Evolutionary conservation across 2,113 vertebrate genomes (phyloP), one percentile per base, ranked within the genome.

Genomic region (Corynorhinus townsendii): DNA sequence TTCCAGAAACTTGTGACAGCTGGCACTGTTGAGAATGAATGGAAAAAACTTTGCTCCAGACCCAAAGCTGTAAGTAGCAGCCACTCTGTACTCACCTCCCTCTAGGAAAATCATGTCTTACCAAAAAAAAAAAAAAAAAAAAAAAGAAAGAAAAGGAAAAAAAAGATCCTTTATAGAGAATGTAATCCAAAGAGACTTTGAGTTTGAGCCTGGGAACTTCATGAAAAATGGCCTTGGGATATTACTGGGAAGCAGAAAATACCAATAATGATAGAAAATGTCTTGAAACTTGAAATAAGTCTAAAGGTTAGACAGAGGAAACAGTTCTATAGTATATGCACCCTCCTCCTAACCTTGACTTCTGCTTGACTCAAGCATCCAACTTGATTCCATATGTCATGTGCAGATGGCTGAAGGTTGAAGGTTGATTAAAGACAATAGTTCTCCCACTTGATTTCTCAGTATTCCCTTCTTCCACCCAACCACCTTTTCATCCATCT

Each of bases 1-100:
- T 87, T 97, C 91, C 97, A 97, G 72, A 95, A 97, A 20, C 89
- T 97, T 35, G 92, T 97, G 66, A 75, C 95, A 24, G 97, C 96
- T 20, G 97, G 97, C 11, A 59, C 90, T 0, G 86, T 95, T 22
- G 97, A 97, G 91, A 95, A 95, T 4, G 97, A 97, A 1, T 97
- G 97, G 97, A 97, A 94, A 71, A 89, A n/a, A n/a, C 33, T 84
- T 26, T 97, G 97, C 59, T 97, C 96, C 71, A 89, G 80, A 59
- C 20, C 94, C 76, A 96, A 88, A 93, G 62, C 94, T 85, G 97
- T 97, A 84, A 96, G 97, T 96, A 59, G 49, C 11, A 22, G 17
- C 5, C 54, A 4, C 15, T 24, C 28, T 24, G 4, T 30, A 35
- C 22, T 35, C 24, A 28, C 5, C 14, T 14, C 17, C 54, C 52